Evolutionary conservation across 2,888 invertebrate genomes (phyloP), one percentile per base, ranked within the genome.

Genomic region (Orthosia gothica): DNA sequence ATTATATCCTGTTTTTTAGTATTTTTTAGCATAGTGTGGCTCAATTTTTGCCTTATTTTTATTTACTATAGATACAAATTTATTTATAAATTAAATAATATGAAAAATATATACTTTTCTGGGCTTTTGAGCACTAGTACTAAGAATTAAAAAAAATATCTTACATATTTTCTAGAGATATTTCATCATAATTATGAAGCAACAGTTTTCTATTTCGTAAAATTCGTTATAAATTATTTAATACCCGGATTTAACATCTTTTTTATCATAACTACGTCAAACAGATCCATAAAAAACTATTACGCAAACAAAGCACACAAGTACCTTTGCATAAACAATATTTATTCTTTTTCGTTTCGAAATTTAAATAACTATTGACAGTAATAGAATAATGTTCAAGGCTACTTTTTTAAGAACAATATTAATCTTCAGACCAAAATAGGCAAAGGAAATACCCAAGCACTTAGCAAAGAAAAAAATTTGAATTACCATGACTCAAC

Each of bases 401-500:
- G 84, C 52, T 45, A 64, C 58, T 70, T 81, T 84, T 84, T 84
- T 73, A 68, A 40, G 55, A 62, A 50, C 59, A 69, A 74, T 61
- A 65, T 71, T 62, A 74, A 75, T 70, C 18, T 69, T 68, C 52
- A 65, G 64, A 78, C 49, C 58, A 49, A 66, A 80, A 68, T 70
- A 75, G 74, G 62, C 54, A 75, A 75, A 87, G 83, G 82, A 87
- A 87, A 84, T 81, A 86, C 82, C 80, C 70, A 3, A 79, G 54
- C 66, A 80, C 64, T 71, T 64, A 70, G 63, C 72, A 82, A 87
- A 86, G 73, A 84, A 83, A 84, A n/a, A 84, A 82, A 65, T 64
- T 76, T 75, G 79, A 83, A 78, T 75, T 83, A 82, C 75, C 78
- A 79, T 85, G 87, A 84, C 71, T 85, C 83, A 87, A 82, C 78